Conservation (phyloP, 1,140 invertebrate genomes). For the Eriocheir sinensis region DNA sequence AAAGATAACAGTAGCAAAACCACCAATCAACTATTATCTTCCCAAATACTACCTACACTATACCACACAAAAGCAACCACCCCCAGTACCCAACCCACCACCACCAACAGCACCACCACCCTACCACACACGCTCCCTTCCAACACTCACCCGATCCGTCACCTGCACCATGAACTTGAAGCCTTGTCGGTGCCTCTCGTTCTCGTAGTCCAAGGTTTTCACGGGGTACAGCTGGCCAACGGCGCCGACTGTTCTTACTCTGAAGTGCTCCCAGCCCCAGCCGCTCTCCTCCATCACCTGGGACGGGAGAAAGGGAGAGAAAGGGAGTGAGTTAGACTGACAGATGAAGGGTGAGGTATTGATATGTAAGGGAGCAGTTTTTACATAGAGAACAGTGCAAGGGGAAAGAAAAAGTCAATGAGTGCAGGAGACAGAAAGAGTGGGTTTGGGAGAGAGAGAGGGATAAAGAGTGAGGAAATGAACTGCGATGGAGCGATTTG, state of each 20-base stretch:
- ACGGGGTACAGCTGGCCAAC: constrained; percentile 65
- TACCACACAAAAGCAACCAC: too few species aligned
- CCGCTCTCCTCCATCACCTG: constrained; percentile 73
- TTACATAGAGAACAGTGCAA: too few species aligned
- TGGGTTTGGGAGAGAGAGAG: too few species aligned
- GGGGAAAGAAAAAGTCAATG: too few species aligned
- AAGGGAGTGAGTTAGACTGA: not conserved
- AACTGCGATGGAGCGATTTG: too few species aligned
- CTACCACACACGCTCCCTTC: not conserved
- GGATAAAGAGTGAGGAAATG: too few species aligned
- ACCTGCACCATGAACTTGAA: constrained; percentile 72
- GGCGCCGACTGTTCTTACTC: constrained; percentile 52
- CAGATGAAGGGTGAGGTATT: not conserved
- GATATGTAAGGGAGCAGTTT: too few species aligned
- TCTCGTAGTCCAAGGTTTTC: constrained; percentile 67
- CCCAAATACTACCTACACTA: too few species aligned
- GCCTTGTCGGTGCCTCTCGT: constrained; percentile 68
- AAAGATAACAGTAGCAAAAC: too few species aligned
- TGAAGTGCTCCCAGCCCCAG: constrained; percentile 74
- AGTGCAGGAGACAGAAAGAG: too few species aligned
- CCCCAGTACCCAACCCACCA: too few species aligned
- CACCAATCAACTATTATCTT: too few species aligned
- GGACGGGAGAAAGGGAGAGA: not conserved
- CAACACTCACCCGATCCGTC: constrained; percentile 29
- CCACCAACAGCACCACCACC: not conserved